A percentile compares a stretch with the other conserved stretches of the same genome.
phyloP scores from a whole-genome alignment of 2,113 vertebrate genomes.

The Acinonyx jubatus region DNA sequence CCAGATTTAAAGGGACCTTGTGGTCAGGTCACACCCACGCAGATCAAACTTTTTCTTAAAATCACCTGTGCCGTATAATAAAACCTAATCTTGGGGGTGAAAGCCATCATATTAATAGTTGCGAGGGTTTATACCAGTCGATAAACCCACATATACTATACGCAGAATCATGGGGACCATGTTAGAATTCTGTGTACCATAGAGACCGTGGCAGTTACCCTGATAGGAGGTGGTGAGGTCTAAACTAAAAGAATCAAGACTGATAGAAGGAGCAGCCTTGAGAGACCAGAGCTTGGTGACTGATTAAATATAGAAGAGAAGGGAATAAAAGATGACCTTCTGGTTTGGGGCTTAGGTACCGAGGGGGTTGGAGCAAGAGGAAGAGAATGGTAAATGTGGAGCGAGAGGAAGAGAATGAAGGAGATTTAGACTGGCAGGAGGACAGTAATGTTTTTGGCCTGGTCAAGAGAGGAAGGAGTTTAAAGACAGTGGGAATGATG shows the following conservation, averaged over 20 bases:
- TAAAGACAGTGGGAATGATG: background rate
- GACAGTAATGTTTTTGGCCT: no score
- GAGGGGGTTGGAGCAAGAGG: background rate
- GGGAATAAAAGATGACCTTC: background rate
- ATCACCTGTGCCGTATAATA: background rate
- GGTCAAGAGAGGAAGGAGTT: background rate
- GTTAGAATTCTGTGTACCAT: background rate
- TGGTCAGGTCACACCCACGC: background rate
- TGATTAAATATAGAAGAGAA: background rate
- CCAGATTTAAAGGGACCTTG: background rate
- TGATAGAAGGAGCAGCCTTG: background rate
- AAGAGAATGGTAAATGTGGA: background rate
- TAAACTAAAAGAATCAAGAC: background rate
- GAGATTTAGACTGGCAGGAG: background rate
- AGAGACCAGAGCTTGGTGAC: background rate
- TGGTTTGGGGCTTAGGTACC: background rate
- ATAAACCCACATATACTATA: no score
- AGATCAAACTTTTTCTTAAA: background rate
- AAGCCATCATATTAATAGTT: background rate
- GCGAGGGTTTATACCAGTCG: background rate
- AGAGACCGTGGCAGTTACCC: background rate
- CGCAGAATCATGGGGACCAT: no score
- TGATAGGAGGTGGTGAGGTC: background rate
- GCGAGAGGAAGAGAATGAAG: background rate
- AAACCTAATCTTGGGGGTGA: background rate